Percentiles rank a stretch among this genome's conserved stretches.
These are phyloP conservation scores for Ctenochaetus hawaiiensis DNA, from an alignment of 2,797 vertebrate genomes.

Conservation along the genomic window DNA sequence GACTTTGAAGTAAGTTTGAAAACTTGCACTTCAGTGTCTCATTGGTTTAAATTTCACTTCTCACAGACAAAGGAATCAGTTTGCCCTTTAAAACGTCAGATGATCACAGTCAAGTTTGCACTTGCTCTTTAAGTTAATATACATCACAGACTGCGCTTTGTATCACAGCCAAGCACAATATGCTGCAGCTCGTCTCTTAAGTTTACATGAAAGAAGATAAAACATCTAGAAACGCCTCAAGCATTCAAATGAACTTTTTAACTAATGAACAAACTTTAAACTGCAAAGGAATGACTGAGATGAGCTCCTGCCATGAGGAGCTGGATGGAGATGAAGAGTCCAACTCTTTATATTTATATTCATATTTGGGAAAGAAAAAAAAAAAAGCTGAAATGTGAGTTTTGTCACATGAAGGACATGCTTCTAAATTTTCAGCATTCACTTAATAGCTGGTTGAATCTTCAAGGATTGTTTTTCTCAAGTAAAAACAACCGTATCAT, in stretches of 20 bases:
- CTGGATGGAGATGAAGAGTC: slow-evolving; percentile 21
- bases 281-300: slow-evolving; percentile 33
- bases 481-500: neutral
- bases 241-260: neutral
- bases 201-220: neutral
- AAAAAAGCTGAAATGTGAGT: slow-evolving; percentile 48
- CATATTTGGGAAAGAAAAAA: slow-evolving; percentile 19
- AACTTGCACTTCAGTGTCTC: neutral
- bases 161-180: neutral
- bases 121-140: neutral
- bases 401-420: slow-evolving; percentile 42
- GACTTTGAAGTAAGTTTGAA: neutral
- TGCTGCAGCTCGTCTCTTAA: neutral
- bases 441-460: slow-evolving; percentile 18
- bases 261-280: slow-evolving; percentile 3
- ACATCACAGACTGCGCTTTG: neutral
- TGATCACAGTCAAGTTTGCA: neutral
- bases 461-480: slow-evolving; percentile 15
- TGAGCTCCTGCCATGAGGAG: slow-evolving; percentile 21
- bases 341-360: slow-evolving; percentile 40
- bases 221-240: neutral
- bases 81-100: neutral
- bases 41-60: neutral
- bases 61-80: neutral
- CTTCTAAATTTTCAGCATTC: slow-evolving; percentile 22